Evolutionary conservation across 2,888 invertebrate species (phyloP).

Genomic region (Synergus japonicus): DNA sequence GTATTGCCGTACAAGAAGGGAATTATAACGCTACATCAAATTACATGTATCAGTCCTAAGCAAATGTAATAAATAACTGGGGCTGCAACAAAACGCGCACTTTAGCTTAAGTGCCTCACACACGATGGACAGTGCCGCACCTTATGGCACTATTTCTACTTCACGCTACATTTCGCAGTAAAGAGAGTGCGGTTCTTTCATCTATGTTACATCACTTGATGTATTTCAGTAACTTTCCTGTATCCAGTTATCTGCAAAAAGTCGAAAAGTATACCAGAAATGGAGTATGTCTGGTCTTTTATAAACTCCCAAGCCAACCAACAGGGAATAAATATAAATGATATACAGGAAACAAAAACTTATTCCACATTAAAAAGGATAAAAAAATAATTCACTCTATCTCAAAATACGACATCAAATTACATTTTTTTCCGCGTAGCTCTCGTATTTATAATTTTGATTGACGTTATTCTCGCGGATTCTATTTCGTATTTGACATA

Average conservation of each 20-base stretch:
- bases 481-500: not conserved
- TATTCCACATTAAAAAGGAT: too few relatives aligned
- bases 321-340: too few relatives aligned
- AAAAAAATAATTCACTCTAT: not conserved
- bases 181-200: not conserved
- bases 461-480: not conserved
- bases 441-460: not conserved
- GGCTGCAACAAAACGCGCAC: slow-evolving; percentile 20
- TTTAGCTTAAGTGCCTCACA: slow-evolving; percentile 33
- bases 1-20: slow-evolving; percentile 49
- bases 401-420: not conserved
- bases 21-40: slow-evolving; percentile 52
- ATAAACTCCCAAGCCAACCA: too few relatives aligned
- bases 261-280: not conserved
- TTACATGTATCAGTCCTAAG: slow-evolving; percentile 45
- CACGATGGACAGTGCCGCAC: slow-evolving; percentile 14
- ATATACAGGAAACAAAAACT: too few relatives aligned
- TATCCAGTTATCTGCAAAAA: not conserved
- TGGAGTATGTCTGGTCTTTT: not conserved
- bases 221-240: not conserved
- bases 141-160: slow-evolving; percentile 26
- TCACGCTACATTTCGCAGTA: slow-evolving; percentile 1
- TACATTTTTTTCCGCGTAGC: not conserved
- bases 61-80: slow-evolving; percentile 37
- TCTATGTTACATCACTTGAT: not conserved